Evolutionary conservation across 2,113 vertebrate species (phyloP).

Genomic region (Benitochromis conjunctus): DNA sequence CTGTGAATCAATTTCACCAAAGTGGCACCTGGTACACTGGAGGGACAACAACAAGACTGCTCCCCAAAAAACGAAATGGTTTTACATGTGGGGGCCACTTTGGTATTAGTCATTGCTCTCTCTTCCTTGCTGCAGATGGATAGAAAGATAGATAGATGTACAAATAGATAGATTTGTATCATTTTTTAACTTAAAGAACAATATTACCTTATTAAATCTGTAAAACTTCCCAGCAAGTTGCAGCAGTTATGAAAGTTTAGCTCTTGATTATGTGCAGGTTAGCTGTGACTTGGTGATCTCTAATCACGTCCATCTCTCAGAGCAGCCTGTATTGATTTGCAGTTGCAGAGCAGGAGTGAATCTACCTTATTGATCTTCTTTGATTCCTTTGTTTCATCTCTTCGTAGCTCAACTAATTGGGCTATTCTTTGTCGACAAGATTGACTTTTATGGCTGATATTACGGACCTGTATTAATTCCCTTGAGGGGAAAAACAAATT

Average conservation of each 20-base stretch:
- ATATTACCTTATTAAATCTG: neutral
- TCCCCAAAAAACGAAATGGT: neutral
- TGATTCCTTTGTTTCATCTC: slow-evolving; percentile 67
- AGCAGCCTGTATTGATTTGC: slow-evolving; percentile 37
- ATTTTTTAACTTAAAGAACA: neutral
- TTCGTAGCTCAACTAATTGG: slow-evolving; percentile 63
- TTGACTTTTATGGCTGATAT: slow-evolving; percentile 70
- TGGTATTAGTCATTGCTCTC: neutral
- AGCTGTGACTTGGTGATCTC: slow-evolving; percentile 15
- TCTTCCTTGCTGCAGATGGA: neutral
- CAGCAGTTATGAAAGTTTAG: slow-evolving; percentile 1
- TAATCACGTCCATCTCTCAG: slow-evolving; percentile 15
- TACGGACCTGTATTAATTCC: slow-evolving; percentile 65
- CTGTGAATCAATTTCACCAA: neutral
- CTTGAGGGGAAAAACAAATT: slow-evolving; percentile 68
- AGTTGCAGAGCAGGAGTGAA: slow-evolving; percentile 29
- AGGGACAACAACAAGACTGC: neutral
- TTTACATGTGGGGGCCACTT: neutral
- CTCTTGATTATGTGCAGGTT: slow-evolving; percentile 31
- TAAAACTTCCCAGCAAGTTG: neutral
- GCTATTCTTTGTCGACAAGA: slow-evolving; percentile 61
- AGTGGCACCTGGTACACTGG: neutral
- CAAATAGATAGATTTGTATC: neutral
- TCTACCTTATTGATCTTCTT: slow-evolving; percentile 64
- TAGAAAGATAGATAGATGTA: neutral